A percentile compares a stretch with the other conserved stretches of the same genome.
phyloP scores from a whole-genome alignment of 1,140 invertebrate species.

The Panagrolaimus sp. region DNA sequence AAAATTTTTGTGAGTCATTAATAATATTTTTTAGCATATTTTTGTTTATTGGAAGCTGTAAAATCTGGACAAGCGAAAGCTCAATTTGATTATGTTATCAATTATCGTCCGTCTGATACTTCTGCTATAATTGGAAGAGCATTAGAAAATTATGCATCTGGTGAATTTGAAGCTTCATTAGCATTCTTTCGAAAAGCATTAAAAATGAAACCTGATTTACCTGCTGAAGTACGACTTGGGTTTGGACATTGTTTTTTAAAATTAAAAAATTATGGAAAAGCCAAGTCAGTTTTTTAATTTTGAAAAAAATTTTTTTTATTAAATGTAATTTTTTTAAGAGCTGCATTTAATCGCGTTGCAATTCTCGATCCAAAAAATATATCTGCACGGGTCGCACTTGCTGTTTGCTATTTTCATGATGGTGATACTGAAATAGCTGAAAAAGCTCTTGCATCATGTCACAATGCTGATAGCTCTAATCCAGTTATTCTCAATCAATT shows the following conservation, averaged over 20 bases:
- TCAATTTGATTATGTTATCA: conserved; percentile 10
- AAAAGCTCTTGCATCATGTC: neutral
- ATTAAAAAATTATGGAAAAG: neutral
- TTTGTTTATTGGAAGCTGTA: neutral
- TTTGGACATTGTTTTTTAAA: conserved; percentile 5
- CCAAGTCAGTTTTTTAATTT: neutral
- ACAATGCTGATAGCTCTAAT: neutral
- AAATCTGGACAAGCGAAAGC: neutral
- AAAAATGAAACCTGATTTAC: neutral
- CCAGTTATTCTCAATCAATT: neutral
- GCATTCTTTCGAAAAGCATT: neutral
- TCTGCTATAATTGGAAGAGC: conserved; percentile 3
- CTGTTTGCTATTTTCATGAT: neutral
- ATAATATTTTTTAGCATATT: neutral
- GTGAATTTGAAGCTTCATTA: neutral
- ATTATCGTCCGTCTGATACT: neutral
- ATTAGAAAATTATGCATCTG: neutral
- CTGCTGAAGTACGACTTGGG: neutral
- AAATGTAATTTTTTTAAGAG: too few relatives aligned
- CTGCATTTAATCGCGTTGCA: neutral
- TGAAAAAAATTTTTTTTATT: too few relatives aligned
- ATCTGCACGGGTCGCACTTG: neutral
- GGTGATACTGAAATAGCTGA: neutral
- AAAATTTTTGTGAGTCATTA: too few relatives aligned
- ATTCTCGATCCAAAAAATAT: neutral